Evolutionary conservation across 2,113 vertebrate genomes (phyloP).

Genomic region (Macrotis lagotis): DNA sequence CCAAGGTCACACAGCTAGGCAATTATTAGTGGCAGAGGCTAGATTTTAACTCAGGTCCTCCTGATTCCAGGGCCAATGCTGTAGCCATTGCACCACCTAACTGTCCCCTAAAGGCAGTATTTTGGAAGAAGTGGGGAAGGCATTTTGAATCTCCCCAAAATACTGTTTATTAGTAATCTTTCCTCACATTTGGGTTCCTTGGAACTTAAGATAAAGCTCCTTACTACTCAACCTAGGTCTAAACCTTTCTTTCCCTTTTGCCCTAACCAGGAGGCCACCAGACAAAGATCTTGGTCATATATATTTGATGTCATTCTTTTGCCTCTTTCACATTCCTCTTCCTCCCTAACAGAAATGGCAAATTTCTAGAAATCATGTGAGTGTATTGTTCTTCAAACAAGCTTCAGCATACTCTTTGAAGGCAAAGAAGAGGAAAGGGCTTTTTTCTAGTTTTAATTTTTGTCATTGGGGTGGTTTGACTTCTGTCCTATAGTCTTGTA

Average conservation of each 20-base stretch:
- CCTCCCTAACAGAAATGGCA: background rate
- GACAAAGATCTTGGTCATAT: background rate
- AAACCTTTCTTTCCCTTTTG: background rate
- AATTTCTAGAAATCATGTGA: background rate
- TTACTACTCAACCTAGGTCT: background rate
- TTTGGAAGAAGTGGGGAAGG: no score
- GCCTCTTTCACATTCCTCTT: background rate
- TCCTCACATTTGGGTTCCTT: background rate
- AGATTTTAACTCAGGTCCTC: no score
- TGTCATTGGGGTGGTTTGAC: constrained; percentile 19
- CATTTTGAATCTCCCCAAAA: no score
- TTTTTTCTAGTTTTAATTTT: constrained; percentile 9
- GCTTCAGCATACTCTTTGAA: constrained; percentile 1
- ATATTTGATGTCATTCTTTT: background rate
- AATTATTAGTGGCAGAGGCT: no score
- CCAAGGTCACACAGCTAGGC: no score
- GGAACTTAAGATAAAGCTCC: background rate
- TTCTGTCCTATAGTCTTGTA: background rate
- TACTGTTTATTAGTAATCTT: no score
- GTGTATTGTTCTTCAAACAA: constrained; percentile 14
- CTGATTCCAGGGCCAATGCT: no score
- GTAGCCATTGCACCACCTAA: no score
- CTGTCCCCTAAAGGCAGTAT: no score
- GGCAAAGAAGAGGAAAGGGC: background rate
- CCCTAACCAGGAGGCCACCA: background rate